Percentiles rank a stretch among this genome's conserved stretches.
These are phyloP conservation scores for Paracentrotus lividus DNA, from an alignment of 53 echinoderm and acorn worm genomes.

Conservation along the genomic window DNA sequence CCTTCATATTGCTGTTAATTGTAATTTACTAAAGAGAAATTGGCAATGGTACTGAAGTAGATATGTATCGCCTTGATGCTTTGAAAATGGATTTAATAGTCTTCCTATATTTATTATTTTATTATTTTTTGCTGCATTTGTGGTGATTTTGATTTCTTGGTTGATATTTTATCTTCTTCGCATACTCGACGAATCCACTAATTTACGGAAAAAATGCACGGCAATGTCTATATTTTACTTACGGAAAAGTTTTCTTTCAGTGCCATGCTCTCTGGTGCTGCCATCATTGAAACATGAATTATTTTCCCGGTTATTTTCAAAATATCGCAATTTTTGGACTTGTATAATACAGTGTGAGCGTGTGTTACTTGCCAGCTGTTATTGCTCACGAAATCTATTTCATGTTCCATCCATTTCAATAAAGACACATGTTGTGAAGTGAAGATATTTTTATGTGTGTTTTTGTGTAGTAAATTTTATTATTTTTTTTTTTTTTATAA, in stretches of 20 bases:
- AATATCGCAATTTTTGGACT: not conserved
- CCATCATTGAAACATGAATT: not conserved
- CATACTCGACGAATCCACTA: not conserved
- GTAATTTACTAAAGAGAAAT: not conserved
- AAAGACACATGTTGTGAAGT: conserved; percentile 23
- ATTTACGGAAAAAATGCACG: not conserved
- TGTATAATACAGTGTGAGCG: not conserved
- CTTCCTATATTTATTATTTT: not conserved
- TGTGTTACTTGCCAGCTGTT: conserved; percentile 10
- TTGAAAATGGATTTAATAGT: not conserved
- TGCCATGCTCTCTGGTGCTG: not conserved
- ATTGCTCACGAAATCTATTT: conserved; percentile 15
- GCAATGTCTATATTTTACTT: not conserved
- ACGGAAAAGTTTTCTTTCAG: not conserved
- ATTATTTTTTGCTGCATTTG: not conserved
- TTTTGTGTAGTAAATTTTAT: not conserved
- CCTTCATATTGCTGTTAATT: not conserved
- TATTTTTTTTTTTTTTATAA: no score
- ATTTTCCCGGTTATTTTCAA: not conserved
- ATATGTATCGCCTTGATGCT: not conserved
- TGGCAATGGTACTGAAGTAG: not conserved
- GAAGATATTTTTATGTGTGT: not conserved
- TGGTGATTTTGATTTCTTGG: not conserved
- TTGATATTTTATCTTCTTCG: not conserved
- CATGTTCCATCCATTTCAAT: conserved; percentile 29